These are phyloP conservation scores for Chamaea fasciata DNA, from an alignment of 2,113 vertebrate genomes.

Conservation along the genomic window DNA sequence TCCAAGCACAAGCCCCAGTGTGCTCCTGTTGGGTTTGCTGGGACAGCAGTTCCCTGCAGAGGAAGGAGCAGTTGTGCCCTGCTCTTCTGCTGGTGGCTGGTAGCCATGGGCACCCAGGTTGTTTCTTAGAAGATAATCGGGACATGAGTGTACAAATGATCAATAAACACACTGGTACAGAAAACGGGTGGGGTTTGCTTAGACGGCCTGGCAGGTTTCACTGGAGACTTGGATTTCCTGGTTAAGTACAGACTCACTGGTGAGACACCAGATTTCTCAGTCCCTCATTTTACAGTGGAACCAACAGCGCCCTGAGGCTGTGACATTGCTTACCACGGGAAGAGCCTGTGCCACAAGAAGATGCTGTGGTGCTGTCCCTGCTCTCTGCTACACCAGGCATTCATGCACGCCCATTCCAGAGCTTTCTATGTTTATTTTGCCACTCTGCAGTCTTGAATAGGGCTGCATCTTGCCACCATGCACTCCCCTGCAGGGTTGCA, in stretches of 20 bases:
- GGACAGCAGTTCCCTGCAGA: rapidly evolving
- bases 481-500: not conserved
- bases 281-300: not conserved
- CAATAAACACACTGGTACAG: not conserved
- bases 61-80: not conserved
- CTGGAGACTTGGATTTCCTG: not conserved
- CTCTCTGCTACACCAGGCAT: not conserved
- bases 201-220: not conserved
- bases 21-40: rapidly evolving
- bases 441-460: no score
- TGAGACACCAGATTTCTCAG: not conserved
- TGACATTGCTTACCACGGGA: not conserved
- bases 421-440: not conserved
- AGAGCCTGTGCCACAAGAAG: not conserved
- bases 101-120: not conserved
- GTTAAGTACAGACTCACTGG: not conserved
- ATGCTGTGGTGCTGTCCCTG: not conserved
- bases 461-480: not conserved
- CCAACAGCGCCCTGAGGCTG: not conserved
- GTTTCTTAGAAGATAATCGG: not conserved
- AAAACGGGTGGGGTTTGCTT: not conserved
- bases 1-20: not conserved
- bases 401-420: not conserved
- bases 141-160: not conserved
- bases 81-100: not conserved